phyloP scores from a whole-genome alignment of 2,113 vertebrate genomes.

The Silurus meridionalis region DNA sequence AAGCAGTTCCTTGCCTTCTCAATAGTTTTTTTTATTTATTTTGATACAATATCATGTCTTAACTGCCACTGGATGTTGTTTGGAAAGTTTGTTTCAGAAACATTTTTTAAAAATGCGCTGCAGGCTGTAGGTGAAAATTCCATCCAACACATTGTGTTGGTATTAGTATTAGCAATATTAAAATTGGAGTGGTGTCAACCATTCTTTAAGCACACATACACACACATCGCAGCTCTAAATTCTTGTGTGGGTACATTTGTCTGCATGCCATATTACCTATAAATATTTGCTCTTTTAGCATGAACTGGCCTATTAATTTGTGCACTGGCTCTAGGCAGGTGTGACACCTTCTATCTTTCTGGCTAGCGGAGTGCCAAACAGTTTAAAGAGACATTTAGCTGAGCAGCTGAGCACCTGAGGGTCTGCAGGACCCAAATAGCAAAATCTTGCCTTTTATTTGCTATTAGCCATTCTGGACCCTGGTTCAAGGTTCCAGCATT shows the following conservation, averaged over 20 bases:
- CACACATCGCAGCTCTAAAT: conserved; percentile 7
- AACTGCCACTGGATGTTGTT: background rate
- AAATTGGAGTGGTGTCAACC: background rate
- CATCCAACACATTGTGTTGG: background rate
- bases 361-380: background rate
- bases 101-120: background rate
- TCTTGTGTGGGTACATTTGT: conserved; percentile 8
- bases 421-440: background rate
- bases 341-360: background rate
- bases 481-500: background rate
- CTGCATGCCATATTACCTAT: conserved; percentile 9
- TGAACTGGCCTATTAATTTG: conserved; percentile 10
- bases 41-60: background rate
- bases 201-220: background rate
- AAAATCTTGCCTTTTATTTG: conserved; percentile 2
- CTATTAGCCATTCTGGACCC: background rate
- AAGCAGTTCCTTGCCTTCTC: too few relatives aligned
- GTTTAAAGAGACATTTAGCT: background rate
- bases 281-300: conserved; percentile 10
- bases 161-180: background rate
- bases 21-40: background rate
- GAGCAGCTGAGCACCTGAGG: background rate
- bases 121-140: background rate
- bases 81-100: background rate
- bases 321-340: conserved; percentile 5